Evolutionary conservation across 2,888 invertebrate genomes (phyloP).

Genomic region (Thecophora atra): DNA sequence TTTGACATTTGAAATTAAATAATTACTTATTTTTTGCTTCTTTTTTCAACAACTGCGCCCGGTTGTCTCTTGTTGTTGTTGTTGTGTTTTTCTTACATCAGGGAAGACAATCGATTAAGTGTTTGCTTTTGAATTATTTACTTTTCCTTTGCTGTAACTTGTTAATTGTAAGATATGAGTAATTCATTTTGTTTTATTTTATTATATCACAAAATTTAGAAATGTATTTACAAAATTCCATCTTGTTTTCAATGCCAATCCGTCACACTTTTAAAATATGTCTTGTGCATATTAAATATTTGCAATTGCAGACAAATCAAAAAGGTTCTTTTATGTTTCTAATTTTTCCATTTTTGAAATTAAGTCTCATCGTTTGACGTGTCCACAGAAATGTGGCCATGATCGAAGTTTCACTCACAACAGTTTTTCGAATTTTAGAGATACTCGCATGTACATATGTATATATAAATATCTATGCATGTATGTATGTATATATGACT

Average conservation of each 20-base stretch:
- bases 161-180: neutral
- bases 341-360: neutral
- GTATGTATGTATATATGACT: neutral
- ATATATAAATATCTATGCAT: neutral
- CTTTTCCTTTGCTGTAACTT: neutral
- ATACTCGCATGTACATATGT: slow-evolving; percentile 14
- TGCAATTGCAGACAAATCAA: too few species aligned
- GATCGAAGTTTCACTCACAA: slow-evolving; percentile 14
- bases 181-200: too few species aligned
- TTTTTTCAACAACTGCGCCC: neutral
- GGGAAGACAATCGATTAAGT: slow-evolving; percentile 36
- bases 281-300: too few species aligned
- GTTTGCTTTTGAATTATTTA: slow-evolving; percentile 12
- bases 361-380: neutral
- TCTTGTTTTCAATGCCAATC: too few species aligned
- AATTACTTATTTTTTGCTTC: neutral
- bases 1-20: neutral
- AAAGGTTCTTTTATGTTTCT: neutral
- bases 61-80: neutral
- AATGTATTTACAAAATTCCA: slow-evolving; percentile 5
- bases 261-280: too few species aligned
- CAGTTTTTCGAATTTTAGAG: slow-evolving; percentile 30
- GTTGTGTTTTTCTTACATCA: slow-evolving; percentile 4
- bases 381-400: neutral
- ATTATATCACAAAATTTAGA: neutral